Evolutionary conservation across 2,113 vertebrate species (phyloP).

Genomic region (Ceuthmochares aereus): DNA sequence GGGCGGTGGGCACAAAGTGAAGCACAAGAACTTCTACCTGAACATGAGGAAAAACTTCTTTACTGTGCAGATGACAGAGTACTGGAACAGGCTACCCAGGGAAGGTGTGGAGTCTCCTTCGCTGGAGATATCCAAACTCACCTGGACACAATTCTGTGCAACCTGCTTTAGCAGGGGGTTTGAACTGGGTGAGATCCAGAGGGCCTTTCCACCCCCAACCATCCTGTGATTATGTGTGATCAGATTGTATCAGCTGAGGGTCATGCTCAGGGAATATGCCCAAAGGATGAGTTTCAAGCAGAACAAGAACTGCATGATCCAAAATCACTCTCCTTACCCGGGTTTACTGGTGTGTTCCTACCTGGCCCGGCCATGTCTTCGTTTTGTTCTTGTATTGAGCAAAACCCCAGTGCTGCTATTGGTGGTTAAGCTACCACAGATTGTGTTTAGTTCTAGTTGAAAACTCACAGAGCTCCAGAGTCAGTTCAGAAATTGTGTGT

Average conservation of each 20-base stretch:
- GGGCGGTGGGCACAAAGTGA: no score
- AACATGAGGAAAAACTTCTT: no score
- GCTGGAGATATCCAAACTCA: no score
- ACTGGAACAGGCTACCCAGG: no score
- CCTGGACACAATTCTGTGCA: no score
- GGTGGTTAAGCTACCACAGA: neutral
- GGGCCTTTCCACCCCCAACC: no score
- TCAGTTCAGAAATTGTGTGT: neutral
- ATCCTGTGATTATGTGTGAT: neutral
- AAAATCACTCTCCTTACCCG: neutral
- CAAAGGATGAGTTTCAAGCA: neutral
- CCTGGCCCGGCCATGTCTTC: neutral
- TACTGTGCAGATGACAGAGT: no score
- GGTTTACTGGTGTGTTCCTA: neutral
- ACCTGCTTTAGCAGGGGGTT: no score
- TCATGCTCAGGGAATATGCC: neutral
- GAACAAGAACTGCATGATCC: neutral
- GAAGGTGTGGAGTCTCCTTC: no score
- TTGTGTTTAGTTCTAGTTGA: neutral
- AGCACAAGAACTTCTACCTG: no score
- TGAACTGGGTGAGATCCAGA: no score
- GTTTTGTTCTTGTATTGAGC: neutral
- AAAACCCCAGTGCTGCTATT: neutral
- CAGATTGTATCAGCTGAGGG: neutral
- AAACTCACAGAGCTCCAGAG: neutral